These are phyloP conservation scores for Eueides isabella DNA, from an alignment of 1,140 invertebrate species.

Conservation along the genomic window DNA sequence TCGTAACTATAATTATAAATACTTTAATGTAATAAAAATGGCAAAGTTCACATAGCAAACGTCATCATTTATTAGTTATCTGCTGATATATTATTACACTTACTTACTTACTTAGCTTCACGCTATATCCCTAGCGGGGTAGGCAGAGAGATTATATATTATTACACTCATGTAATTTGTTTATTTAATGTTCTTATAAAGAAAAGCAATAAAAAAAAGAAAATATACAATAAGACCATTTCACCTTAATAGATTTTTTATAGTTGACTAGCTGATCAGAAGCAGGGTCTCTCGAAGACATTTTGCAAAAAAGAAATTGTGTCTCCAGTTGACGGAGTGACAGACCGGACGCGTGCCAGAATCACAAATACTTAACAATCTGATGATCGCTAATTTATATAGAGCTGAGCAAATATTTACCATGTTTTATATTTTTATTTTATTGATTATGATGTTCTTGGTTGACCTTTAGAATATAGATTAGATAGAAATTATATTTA, in stretches of 20 bases:
- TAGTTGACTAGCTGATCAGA: slow-evolving; percentile 87
- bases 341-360: slow-evolving; percentile 63
- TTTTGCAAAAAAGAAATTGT: slow-evolving; percentile 48
- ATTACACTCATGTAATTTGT: neutral
- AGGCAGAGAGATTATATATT: too few species aligned
- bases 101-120: too few species aligned
- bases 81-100: neutral
- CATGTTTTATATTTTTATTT: slow-evolving; percentile 28
- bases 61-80: too few species aligned
- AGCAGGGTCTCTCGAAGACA: slow-evolving; percentile 85
- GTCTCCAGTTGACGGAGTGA: slow-evolving; percentile 52
- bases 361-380: slow-evolving; percentile 53
- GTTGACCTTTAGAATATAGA: too few species aligned
- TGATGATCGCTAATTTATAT: slow-evolving; percentile 57
- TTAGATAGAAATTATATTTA: neutral
- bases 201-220: slow-evolving; percentile 8
- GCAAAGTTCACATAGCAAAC: slow-evolving; percentile 34
- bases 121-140: too few species aligned
- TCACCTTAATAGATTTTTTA: slow-evolving; percentile 85
- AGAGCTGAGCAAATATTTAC: slow-evolving; percentile 63
- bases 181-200: neutral
- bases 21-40: slow-evolving; percentile 26
- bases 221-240: neutral
- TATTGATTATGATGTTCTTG: neutral
- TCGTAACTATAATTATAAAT: slow-evolving; percentile 1